Base-by-base conservation (phyloP, 2,888 invertebrate species). In the Baccha elongata region DNA sequence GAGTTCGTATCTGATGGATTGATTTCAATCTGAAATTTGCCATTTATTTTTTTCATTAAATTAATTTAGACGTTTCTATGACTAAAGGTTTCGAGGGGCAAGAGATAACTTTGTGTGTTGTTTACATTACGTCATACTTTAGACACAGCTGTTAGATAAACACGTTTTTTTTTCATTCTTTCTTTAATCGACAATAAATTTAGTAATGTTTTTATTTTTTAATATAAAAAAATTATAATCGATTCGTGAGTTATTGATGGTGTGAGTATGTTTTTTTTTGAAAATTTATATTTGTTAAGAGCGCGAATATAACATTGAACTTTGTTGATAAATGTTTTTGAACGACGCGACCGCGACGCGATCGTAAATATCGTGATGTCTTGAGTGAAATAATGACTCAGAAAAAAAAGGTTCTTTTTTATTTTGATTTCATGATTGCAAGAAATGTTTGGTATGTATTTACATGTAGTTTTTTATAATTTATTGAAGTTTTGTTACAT, bases 91-190 rank as follows among this genome's bases (percentile, higher is more conserved):
- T 8, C 7, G 13, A 1, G 29, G 17, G 19, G 32, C 15, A 32
- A 13, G 23, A 37, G 3, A 15, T 10, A 32, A 32, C 15, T 26
- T 60, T 26, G 60, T 26, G 60, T 29, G 26, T 60, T 83, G 83
- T 73, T 83, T 69, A 83, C 67, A 72, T 83, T 83, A 73, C 73
- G 83, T 83, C 83, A 83, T 83, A 6, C 35, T 35, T 5, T 42
- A 19, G 29, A 42, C 78, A 53, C 76, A 83, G 83, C 83, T 83
- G 83, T 83, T 72, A 72, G 64, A 73, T 73, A 78, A 83, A 83
- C 83, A 78, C 64, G 76, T 73, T 73, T 67, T 69, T 32, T 65
- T 40, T 65, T 64, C 3, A 3, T 23, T 64, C 46, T 55, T 60
- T 6, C 15, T 72, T 58, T 58, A 7, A 6, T 40, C 10, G 21